Evolutionary conservation across 2,797 vertebrate genomes (phyloP).

Genomic region (Pseudomugil tenellus): DNA sequence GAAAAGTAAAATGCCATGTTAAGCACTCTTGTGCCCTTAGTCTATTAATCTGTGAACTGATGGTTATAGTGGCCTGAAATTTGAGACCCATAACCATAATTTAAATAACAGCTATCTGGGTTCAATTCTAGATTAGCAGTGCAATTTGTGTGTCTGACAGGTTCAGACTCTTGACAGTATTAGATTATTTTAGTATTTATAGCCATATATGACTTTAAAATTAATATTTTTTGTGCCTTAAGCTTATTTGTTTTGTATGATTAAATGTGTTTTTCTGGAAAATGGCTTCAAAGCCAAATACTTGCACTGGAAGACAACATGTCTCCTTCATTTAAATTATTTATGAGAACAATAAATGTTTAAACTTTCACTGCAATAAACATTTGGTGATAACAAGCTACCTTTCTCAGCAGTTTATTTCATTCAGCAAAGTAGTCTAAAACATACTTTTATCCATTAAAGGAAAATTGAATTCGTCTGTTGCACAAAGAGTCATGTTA

Average conservation of each 20-base stretch:
- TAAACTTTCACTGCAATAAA: constrained; percentile 75
- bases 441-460: not conserved
- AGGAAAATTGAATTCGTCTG: not conserved
- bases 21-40: constrained; percentile 20
- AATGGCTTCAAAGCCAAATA: constrained; percentile 61
- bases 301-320: constrained; percentile 78
- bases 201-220: constrained; percentile 62
- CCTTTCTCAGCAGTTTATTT: not conserved
- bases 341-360: constrained; percentile 33
- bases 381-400: constrained; percentile 4
- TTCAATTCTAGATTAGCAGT: constrained; percentile 43
- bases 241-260: constrained; percentile 67
- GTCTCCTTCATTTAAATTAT: constrained; percentile 67
- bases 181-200: constrained; percentile 75
- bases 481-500: not conserved
- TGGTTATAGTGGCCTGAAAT: constrained; percentile 29
- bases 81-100: constrained; percentile 30
- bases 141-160: constrained; percentile 75
- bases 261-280: constrained; percentile 61
- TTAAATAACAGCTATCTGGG: constrained; percentile 43
- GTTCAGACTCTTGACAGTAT: constrained; percentile 76
- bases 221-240: constrained; percentile 65
- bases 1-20: constrained; percentile 26
- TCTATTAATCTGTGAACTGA: constrained; percentile 61
- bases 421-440: not conserved